phyloP scores from a whole-genome alignment of 2,797 vertebrate genomes.

The Podargus strigoides region DNA sequence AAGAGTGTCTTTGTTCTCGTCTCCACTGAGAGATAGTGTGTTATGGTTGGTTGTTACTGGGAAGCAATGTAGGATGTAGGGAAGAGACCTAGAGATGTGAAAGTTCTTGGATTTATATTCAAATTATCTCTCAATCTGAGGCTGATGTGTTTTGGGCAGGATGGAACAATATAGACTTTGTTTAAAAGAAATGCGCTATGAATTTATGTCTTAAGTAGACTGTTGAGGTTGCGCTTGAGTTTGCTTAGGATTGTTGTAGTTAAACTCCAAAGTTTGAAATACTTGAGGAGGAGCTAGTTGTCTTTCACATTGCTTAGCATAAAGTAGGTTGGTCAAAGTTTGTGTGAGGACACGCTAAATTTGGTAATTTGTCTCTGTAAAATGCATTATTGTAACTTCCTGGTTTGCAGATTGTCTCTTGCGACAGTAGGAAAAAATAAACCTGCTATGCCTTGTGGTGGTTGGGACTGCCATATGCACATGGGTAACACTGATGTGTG shows the following conservation, averaged over 20 bases:
- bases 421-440: not conserved
- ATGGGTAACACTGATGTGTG: not conserved
- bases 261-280: not conserved
- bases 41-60: not conserved
- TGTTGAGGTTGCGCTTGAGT: not conserved
- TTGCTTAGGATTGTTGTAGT: not conserved
- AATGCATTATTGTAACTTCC: not conserved
- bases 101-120: not conserved
- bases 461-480: rapidly evolving
- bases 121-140: not conserved
- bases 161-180: not conserved
- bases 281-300: not conserved
- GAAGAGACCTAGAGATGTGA: not conserved
- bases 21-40: not conserved
- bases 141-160: not conserved
- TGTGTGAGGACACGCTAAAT: not conserved
- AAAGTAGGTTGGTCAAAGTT: not conserved
- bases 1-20: not conserved
- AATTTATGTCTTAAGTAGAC: not conserved
- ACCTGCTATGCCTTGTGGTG: not conserved
- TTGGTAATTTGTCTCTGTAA: not conserved
- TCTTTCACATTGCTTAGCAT: not conserved
- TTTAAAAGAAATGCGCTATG: not conserved
- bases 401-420: not conserved
- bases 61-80: not conserved